Evolutionary conservation across 1,140 invertebrate genomes (phyloP).

Genomic region (Grapholita molesta): DNA sequence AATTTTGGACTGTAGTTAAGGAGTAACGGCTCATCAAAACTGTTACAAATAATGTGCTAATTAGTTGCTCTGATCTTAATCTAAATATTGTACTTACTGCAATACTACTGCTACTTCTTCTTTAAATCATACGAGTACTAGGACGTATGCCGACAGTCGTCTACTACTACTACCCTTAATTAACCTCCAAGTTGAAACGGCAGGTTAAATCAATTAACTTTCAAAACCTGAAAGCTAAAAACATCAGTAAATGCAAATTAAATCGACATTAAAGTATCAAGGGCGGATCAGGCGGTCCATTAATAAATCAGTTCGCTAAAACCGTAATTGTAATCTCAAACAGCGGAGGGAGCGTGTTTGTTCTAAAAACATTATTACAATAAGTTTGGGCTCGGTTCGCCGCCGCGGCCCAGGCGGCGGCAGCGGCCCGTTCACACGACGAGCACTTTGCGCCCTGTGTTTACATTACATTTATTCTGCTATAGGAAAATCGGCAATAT

Average conservation of each 20-base stretch:
- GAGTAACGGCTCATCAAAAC: too few relatives aligned
- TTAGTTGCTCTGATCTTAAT: too few relatives aligned
- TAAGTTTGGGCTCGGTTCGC: constrained; percentile 67
- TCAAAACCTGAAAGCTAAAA: constrained; percentile 14
- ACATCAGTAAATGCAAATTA: constrained; percentile 57
- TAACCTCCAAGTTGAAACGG: constrained; percentile 2
- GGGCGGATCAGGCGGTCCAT: constrained; percentile 74
- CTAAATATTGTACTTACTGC: too few relatives aligned
- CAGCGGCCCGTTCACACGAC: constrained; percentile 45
- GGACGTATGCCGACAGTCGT: neutral
- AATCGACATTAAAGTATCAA: constrained; percentile 75
- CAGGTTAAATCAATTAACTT: constrained; percentile 16
- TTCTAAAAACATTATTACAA: constrained; percentile 77
- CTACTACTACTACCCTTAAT: constrained; percentile 17
- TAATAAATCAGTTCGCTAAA: constrained; percentile 77
- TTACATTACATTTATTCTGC: constrained; percentile 14
- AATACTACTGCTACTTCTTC: too few relatives aligned
- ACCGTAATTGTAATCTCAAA: constrained; percentile 78
- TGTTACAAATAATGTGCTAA: too few relatives aligned
- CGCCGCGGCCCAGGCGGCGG: constrained; percentile 36
- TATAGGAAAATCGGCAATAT: constrained; percentile 1
- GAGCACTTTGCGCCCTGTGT: constrained; percentile 14
- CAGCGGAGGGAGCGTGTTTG: constrained; percentile 68
- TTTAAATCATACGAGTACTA: too few relatives aligned
- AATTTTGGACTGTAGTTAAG: too few relatives aligned